Percentiles rank a stretch among this genome's conserved stretches.
Evolutionary conservation across 2,113 vertebrate species (phyloP).

Genomic region (Boleophthalmus pectinirostris): DNA sequence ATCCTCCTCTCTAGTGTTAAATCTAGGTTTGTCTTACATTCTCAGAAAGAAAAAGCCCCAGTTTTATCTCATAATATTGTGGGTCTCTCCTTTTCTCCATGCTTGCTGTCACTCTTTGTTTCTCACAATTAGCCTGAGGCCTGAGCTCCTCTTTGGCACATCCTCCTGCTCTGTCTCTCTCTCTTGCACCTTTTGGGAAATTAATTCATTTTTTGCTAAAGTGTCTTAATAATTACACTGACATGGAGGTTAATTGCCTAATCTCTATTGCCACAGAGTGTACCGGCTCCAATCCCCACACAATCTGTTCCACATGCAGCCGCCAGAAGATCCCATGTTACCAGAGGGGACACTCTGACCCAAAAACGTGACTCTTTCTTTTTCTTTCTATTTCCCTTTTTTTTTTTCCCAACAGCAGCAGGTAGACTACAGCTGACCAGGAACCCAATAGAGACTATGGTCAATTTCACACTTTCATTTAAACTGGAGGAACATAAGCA

Average conservation of each 20-base stretch:
- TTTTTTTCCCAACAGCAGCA: constrained; percentile 41
- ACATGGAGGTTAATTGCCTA: constrained; percentile 66
- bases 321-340: constrained; percentile 57
- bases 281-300: constrained; percentile 56
- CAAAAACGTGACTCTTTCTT: constrained; percentile 16
- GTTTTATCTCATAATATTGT: constrained; percentile 8
- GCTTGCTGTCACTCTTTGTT: constrained; percentile 28
- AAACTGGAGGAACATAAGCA: constrained; percentile 49
- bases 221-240: constrained; percentile 69
- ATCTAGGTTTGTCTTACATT: background rate
- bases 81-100: constrained; percentile 14
- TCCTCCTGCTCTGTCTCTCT: constrained; percentile 23
- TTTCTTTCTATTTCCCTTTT: too few relatives aligned
- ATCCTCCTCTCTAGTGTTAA: background rate
- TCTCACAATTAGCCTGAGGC: constrained; percentile 39
- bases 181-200: constrained; percentile 59
- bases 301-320: constrained; percentile 66
- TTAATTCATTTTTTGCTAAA: constrained; percentile 60
- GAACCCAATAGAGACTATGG: constrained; percentile 44
- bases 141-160: constrained; percentile 27
- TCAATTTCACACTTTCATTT: constrained; percentile 61
- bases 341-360: constrained; percentile 59
- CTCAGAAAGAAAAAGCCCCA: background rate
- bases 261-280: constrained; percentile 57
- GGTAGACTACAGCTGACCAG: constrained; percentile 37